Evolutionary conservation across 2,797 vertebrate genomes (phyloP).

Genomic region (Cynopterus sphinx): DNA sequence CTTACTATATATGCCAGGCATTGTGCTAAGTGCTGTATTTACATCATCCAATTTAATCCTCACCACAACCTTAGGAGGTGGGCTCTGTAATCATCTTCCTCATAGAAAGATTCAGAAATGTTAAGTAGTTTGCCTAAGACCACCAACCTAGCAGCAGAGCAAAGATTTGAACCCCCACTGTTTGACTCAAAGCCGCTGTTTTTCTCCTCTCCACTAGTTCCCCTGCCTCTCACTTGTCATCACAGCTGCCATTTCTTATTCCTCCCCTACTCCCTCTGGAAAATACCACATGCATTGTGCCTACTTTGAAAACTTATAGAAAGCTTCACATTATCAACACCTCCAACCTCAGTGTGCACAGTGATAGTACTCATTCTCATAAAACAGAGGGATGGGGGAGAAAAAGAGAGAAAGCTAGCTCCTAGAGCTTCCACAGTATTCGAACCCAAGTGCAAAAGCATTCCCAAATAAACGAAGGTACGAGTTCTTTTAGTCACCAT

Average conservation of each 20-base stretch:
- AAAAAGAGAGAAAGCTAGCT: not conserved
- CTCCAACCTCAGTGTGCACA: not conserved
- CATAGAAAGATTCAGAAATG: constrained; percentile 27
- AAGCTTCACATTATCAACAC: not conserved
- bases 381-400: not conserved
- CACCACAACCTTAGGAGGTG: not conserved
- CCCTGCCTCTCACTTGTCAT: not conserved
- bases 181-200: constrained; percentile 20
- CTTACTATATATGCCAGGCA: not conserved
- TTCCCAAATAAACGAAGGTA: not conserved
- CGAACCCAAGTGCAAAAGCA: not conserved
- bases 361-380: not conserved
- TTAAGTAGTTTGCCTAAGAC: constrained; percentile 50
- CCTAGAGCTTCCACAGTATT: not conserved
- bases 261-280: not conserved
- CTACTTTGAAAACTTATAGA: not conserved
- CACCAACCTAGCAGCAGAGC: constrained; percentile 15
- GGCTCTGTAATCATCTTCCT: constrained; percentile 46
- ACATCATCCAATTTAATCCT: constrained; percentile 35
- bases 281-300: not conserved
- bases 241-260: not conserved
- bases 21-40: constrained; percentile 32
- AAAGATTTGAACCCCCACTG: not conserved
- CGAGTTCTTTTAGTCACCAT: not conserved
- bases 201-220: not conserved